Evolutionary conservation across 2,888 invertebrate genomes (phyloP), one percentile per base, ranked within the genome.

Genomic region (Parascotia fuliginaria): DNA sequence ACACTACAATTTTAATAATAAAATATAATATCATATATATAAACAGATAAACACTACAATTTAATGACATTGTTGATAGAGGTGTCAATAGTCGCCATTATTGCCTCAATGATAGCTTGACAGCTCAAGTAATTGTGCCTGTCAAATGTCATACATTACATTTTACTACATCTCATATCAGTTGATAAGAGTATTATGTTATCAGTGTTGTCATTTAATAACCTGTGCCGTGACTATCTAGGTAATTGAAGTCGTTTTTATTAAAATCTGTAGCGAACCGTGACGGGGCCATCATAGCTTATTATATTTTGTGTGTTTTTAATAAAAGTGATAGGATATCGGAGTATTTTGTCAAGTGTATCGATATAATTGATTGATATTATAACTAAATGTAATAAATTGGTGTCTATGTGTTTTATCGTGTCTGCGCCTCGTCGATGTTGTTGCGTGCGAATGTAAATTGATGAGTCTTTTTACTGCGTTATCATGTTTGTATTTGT

Each of bases 101-200:
- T 19, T 41, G 32, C 11, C 11, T 3, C 16, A 41, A 31, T 15
- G 49, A 60, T 2, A 33, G 39, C 12, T 22, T 40, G 49, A 42
- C 53, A 39, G 42, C 36, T 38, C 57, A 47, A 55, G 51, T 70
- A 64, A 68, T 68, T 55, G 56, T 34, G n/a, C 11, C 29, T 55
- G 63, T 56, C 57, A 62, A 58, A 65, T 61, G 60, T 55, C 55
- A 64, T 33, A 67, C 60, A 69, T 70, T 63, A 74, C 63, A 60
- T 55, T 74, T 73, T 70, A 77, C 75, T 73, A 71, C 48, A n/a
- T n/a, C 57, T 74, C 73, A 75, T 73, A 58, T 58, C 77, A 60
- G 36, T 31, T 42, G 52, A 60, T 64, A 70, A 33, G 45, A 55
- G 61, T 44, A 70, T 70, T 62, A 64, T 49, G 60, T 60, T 73